Conservation (phyloP, 2,888 invertebrate genomes). For the Ichneumon xanthorius region DNA sequence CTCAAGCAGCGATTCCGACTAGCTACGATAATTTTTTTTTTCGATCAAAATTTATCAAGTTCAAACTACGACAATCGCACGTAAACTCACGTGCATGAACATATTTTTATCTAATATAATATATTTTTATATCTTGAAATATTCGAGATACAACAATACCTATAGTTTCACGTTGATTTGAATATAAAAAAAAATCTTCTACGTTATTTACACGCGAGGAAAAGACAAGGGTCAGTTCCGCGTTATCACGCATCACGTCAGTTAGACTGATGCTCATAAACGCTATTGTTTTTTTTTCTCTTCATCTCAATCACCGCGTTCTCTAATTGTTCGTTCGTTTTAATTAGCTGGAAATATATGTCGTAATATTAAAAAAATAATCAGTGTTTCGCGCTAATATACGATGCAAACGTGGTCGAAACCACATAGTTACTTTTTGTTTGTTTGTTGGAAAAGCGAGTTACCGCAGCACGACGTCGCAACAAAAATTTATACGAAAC, state of each 20-base stretch:
- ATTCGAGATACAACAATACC: constrained; percentile 64
- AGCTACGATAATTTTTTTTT: constrained; percentile 53
- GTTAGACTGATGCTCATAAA: constrained; percentile 49
- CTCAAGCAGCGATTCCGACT: constrained; percentile 61
- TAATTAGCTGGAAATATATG: constrained; percentile 10
- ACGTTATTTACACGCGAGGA: constrained; percentile 65
- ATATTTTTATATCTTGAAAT: constrained; percentile 64
- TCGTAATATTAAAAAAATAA: constrained; percentile 16
- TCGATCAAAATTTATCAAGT: constrained; percentile 53
- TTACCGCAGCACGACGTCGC: constrained; percentile 12
- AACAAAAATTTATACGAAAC: background rate
- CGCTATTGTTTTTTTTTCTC: constrained; percentile 24
- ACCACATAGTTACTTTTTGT: background rate
- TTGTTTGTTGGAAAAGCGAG: constrained; percentile 3
- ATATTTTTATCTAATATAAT: constrained; percentile 60
- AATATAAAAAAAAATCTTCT: constrained; percentile 30
- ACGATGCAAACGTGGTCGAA: constrained; percentile 7
- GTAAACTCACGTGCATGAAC: constrained; percentile 60
- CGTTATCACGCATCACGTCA: constrained; percentile 60
- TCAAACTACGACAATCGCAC: constrained; percentile 60
- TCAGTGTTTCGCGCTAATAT: constrained; percentile 13
- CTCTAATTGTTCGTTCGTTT: constrained; percentile 2
- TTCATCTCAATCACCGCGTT: constrained; percentile 17
- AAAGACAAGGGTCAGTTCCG: constrained; percentile 61
- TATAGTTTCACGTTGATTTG: constrained; percentile 57